Percentiles rank a stretch among this genome's conserved stretches.
phyloP scores from a whole-genome alignment of 2,113 vertebrate genomes.

The Sinocyclocheilus grahami region DNA sequence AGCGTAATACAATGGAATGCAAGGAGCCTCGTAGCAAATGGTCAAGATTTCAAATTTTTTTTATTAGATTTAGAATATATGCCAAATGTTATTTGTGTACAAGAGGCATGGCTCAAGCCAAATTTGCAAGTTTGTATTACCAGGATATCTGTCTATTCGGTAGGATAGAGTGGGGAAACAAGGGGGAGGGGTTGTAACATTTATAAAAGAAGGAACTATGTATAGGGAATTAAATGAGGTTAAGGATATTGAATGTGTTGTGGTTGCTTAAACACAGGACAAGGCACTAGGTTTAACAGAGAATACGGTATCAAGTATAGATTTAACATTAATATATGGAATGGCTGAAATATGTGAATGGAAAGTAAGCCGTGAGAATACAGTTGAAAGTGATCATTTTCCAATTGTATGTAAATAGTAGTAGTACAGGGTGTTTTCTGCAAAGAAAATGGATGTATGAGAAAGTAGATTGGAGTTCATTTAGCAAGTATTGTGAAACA shows the following conservation, averaged over 20 bases:
- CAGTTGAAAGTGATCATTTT: too few relatives aligned
- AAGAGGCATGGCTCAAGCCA: background rate
- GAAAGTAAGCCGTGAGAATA: too few relatives aligned
- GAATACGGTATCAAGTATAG: too few relatives aligned
- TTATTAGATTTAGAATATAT: background rate
- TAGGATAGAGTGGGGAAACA: background rate
- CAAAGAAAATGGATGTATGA: background rate
- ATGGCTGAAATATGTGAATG: too few relatives aligned
- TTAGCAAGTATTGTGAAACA: background rate
- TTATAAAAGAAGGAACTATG: background rate
- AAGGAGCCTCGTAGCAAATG: background rate
- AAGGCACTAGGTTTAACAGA: too few relatives aligned
- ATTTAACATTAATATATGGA: background rate
- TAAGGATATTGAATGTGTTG: background rate
- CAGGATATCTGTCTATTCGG: background rate
- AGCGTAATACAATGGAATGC: background rate
- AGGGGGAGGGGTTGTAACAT: background rate
- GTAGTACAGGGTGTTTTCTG: too few relatives aligned
- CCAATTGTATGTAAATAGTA: too few relatives aligned
- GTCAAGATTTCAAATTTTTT: background rate
- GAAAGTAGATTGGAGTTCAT: background rate
- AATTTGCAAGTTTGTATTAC: background rate
- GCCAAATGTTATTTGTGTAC: background rate
- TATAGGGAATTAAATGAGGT: background rate
- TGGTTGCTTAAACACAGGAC: background rate